Evolutionary conservation across 2,797 vertebrate genomes (phyloP).

Genomic region (Chelidonichthys spinosus): DNA sequence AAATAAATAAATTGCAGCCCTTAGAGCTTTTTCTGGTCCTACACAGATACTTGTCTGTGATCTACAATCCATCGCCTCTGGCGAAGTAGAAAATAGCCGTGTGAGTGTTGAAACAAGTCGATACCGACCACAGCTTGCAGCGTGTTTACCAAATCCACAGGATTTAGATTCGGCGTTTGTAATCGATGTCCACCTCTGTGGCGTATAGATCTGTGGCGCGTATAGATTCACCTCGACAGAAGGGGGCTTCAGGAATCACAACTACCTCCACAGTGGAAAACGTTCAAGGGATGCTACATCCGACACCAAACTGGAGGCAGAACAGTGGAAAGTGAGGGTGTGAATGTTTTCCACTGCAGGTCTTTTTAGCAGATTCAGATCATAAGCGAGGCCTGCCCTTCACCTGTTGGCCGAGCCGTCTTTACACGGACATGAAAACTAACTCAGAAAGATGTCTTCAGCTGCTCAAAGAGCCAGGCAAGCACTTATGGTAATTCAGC

Average conservation of each 20-base stretch:
- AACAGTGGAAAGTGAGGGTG: background rate
- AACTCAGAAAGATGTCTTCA: constrained; percentile 38
- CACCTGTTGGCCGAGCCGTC: background rate
- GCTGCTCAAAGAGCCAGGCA: constrained; percentile 49
- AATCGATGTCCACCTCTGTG: constrained; percentile 51
- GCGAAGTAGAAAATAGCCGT: constrained; percentile 53
- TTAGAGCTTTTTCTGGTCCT: constrained; percentile 19
- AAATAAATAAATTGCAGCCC: constrained; percentile 16
- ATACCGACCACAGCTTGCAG: constrained; percentile 42
- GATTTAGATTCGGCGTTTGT: constrained; percentile 44
- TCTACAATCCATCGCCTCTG: constrained; percentile 46
- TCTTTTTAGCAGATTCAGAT: too few species aligned
- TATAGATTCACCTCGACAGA: constrained; percentile 29
- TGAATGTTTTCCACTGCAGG: too few species aligned
- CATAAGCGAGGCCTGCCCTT: too few species aligned
- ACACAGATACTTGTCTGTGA: constrained; percentile 35
- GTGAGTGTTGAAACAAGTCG: constrained; percentile 49
- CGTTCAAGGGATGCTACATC: constrained; percentile 14
- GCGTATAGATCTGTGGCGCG: constrained; percentile 39
- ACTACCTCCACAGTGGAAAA: constrained; percentile 23
- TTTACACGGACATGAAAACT: constrained; percentile 32
- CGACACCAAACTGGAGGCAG: constrained; percentile 14
- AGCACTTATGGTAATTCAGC: constrained; percentile 67
- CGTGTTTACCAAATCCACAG: constrained; percentile 41
- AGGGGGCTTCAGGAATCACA: constrained; percentile 8